Base-by-base conservation (phyloP, 2,797 vertebrate species). In the Acipenser ruthenus region DNA sequence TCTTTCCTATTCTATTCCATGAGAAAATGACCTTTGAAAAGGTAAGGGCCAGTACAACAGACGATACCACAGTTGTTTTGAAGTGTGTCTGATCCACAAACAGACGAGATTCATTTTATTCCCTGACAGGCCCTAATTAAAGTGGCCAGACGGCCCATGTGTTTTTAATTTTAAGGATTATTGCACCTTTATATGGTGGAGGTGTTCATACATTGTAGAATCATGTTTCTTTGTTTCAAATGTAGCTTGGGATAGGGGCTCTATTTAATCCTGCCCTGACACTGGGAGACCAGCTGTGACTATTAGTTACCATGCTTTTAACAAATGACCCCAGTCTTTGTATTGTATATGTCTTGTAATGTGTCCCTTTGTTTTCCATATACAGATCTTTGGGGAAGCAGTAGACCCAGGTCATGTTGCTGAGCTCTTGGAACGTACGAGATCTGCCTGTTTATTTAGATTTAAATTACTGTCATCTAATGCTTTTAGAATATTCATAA, bases 341-440 rank as follows among this genome's bases (percentile, higher is more conserved):
- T 18, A 55, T 55, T 51, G 8, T 47, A 48, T 65, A 12, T 65
- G 52, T 65, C 18, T 74, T 78, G 70, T 78, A 83, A 74, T 75
- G 63, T 80, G 63, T 76, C 23, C 61, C 2, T 75, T 64, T 77
- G 73, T 78, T 75, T 73, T 73, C 64, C 52, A 6, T 15, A 49
- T 67, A 0, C 78, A 98, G 95, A 87, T 79, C 62, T 97, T 95
- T 83, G 73, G 84, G 2, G 82, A 88, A 65, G 77, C 86, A 70
- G 83, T 93, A 85, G 94, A 98, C 87, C 95, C 93, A 74, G 88
- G 91, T 87, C 89, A 92, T 83, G 85, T 97, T 80, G 87, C 91
- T 83, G 85, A 94, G 77, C 90, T 93, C 78, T 87, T 97, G 23
- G 88, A 96, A 83, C 68, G 95, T 98, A 91, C 82, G 93, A 60